A percentile compares a stretch with the other conserved stretches of the same genome.
Conservation (phyloP, 2,113 vertebrate species). For the Parotia lawesii region DNA sequence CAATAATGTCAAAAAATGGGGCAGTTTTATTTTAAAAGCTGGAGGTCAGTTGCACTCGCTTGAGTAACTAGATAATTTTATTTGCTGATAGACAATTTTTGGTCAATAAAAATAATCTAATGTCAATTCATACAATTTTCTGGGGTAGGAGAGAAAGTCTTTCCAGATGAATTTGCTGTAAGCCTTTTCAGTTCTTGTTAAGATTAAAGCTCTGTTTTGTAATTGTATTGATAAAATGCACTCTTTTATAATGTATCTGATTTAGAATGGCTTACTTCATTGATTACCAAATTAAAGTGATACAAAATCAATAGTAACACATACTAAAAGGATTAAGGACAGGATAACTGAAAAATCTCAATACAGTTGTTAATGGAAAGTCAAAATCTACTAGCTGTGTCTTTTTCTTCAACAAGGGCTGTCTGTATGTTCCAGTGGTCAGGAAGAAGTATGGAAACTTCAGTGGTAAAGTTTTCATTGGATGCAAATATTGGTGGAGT, state of each 20-base stretch:
- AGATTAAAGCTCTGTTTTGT: constrained; percentile 53
- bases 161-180: constrained; percentile 38
- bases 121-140: constrained; percentile 14
- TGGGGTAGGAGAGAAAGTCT: not conserved
- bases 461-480: not conserved
- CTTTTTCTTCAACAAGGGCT: not conserved
- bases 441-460: not conserved
- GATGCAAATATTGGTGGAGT: not conserved
- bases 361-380: constrained; percentile 41
- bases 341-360: constrained; percentile 48
- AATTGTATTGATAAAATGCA: constrained; percentile 61
- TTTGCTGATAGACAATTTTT: constrained; percentile 31
- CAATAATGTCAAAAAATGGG: not conserved
- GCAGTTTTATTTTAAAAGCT: constrained; percentile 11
- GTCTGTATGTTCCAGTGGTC: not conserved
- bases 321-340: constrained; percentile 56
- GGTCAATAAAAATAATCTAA: constrained; percentile 44
- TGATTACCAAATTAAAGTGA: constrained; percentile 65
- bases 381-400: not conserved
- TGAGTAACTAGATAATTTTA: constrained; percentile 16
- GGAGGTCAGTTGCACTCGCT: not conserved
- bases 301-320: constrained; percentile 62
- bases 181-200: constrained; percentile 60
- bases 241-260: constrained; percentile 52
- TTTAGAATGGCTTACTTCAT: constrained; percentile 57